Percentiles rank a stretch among this genome's conserved stretches.
Evolutionary conservation across 1,140 invertebrate species (phyloP).

Genomic region (Drosophila nigrodunni): DNA sequence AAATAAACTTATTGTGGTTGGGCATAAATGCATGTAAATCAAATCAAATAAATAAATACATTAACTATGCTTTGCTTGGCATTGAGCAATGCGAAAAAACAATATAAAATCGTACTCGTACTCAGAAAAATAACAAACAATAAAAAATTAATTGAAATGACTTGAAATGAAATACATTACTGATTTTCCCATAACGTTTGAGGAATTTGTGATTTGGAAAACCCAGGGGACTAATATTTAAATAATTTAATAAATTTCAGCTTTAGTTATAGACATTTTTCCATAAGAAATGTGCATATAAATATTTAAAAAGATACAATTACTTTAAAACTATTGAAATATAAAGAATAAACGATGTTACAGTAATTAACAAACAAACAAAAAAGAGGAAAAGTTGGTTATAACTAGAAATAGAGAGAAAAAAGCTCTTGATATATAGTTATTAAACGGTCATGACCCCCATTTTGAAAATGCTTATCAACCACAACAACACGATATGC

Average conservation of each 20-base stretch:
- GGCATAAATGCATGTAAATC: slow-evolving; percentile 40
- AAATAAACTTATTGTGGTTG: slow-evolving; percentile 43
- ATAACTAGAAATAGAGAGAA: slow-evolving; percentile 30
- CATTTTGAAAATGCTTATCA: slow-evolving; percentile 82
- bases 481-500: slow-evolving; percentile 33
- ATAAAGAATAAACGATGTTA: slow-evolving; percentile 10
- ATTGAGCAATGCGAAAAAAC: slow-evolving; percentile 25
- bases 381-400: slow-evolving; percentile 32
- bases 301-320: slow-evolving; percentile 1
- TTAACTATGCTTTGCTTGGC: slow-evolving; percentile 34
- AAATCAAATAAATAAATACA: slow-evolving; percentile 45
- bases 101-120: slow-evolving; percentile 20
- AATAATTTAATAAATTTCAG: no score
- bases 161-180: slow-evolving; percentile 8
- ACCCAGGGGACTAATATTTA: no score
- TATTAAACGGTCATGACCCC: slow-evolving; percentile 84
- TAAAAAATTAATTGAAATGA: not conserved
- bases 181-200: not conserved
- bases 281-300: not conserved
- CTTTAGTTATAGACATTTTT: no score
- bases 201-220: not conserved
- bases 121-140: slow-evolving; percentile 19
- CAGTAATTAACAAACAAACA: slow-evolving; percentile 57
- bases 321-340: slow-evolving; percentile 14
- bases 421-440: slow-evolving; percentile 74